A percentile compares a stretch with the other conserved stretches of the same genome.
These are phyloP conservation scores for Ophion ventricosus DNA, from an alignment of 2,888 invertebrate genomes.

Conservation along the genomic window DNA sequence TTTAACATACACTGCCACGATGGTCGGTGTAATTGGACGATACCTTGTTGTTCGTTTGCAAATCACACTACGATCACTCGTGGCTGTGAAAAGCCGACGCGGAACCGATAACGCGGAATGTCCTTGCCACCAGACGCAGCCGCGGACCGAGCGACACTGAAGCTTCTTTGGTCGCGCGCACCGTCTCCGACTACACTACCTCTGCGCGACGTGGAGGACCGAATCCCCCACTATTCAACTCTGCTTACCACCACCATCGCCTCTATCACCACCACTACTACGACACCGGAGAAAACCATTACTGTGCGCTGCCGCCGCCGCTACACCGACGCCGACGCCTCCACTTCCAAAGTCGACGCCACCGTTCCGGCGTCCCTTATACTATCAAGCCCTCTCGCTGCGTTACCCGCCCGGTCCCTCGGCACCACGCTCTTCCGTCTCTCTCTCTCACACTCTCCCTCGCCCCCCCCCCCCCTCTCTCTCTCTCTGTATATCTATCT, in stretches of 20 bases:
- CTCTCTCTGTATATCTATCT: constrained; percentile 25
- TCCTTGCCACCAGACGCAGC: constrained; percentile 73
- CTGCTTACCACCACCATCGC: constrained; percentile 52
- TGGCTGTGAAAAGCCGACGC: constrained; percentile 16
- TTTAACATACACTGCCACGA: neutral
- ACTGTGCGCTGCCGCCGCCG: constrained; percentile 55
- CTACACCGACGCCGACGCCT: constrained; percentile 56
- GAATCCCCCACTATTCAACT: constrained; percentile 62
- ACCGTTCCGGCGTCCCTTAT: constrained; percentile 56
- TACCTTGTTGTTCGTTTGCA: constrained; percentile 3
- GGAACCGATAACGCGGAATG: constrained; percentile 33
- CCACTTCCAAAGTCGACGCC: constrained; percentile 60
- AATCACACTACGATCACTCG: constrained; percentile 1
- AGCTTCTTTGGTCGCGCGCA: constrained; percentile 75
- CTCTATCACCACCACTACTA: constrained; percentile 55
- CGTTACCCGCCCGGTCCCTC: constrained; percentile 37
- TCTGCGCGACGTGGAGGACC: constrained; percentile 74
- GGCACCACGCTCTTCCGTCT: neutral
- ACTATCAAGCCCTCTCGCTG: constrained; percentile 53
- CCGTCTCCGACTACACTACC: constrained; percentile 77
- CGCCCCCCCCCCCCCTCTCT: constrained; percentile 22
- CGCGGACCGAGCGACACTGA: constrained; percentile 81
- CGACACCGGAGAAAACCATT: constrained; percentile 32
- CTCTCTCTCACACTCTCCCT: constrained; percentile 14
- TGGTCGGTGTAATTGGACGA: constrained; percentile 6